These are phyloP conservation scores for Pharmacophagus antenor DNA, from an alignment of 2,888 invertebrate species.

Conservation along the genomic window DNA sequence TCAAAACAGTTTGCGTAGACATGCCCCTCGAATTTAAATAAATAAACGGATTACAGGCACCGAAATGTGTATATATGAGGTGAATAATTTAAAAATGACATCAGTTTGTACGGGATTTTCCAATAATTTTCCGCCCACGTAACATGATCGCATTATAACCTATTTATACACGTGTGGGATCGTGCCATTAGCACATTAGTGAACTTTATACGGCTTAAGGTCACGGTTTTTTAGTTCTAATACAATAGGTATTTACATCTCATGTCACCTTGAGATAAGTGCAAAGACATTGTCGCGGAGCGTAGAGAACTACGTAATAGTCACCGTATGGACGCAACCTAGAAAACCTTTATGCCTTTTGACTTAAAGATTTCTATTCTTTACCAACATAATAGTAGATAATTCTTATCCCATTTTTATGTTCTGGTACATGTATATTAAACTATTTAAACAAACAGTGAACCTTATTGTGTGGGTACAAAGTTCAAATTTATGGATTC, in stretches of 20 bases:
- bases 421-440: constrained; percentile 17
- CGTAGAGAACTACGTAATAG: constrained; percentile 41
- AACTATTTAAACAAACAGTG: not conserved
- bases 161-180: constrained; percentile 38
- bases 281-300: constrained; percentile 58
- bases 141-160: constrained; percentile 38
- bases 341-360: constrained; percentile 45
- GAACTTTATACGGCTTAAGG: constrained; percentile 77
- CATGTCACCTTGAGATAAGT: constrained; percentile 77
- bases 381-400: constrained; percentile 37
- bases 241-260: constrained; percentile 75
- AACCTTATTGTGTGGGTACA: constrained; percentile 8
- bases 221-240: constrained; percentile 76
- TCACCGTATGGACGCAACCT: constrained; percentile 19
- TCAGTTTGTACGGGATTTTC: constrained; percentile 41
- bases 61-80: constrained; percentile 19
- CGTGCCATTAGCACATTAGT: constrained; percentile 64
- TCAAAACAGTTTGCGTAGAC: constrained; percentile 24
- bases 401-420: constrained; percentile 36
- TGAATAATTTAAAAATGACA: constrained; percentile 27
- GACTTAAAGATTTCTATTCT: constrained; percentile 46
- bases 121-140: constrained; percentile 45
- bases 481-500: constrained; percentile 33
- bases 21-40: constrained; percentile 15
- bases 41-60: constrained; percentile 7